These are phyloP conservation scores for Neopipo cinnamomea DNA, from an alignment of 2,113 vertebrate genomes.

Conservation along the genomic window DNA sequence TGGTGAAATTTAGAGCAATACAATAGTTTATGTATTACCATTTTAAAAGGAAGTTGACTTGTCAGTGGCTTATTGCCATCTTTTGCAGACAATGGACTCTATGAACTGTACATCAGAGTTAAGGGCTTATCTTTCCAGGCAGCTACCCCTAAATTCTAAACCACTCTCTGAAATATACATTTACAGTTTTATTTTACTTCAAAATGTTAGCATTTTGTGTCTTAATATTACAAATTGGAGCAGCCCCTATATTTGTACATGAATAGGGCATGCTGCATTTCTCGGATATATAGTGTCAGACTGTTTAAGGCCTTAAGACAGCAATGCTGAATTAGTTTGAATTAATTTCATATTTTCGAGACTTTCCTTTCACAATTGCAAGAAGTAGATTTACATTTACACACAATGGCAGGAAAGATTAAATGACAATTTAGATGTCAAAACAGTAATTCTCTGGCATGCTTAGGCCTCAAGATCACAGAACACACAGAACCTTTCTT, in stretches of 20 bases:
- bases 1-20: not conserved
- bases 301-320: not conserved
- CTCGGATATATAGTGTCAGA: not conserved
- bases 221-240: not conserved
- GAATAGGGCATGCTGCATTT: not conserved
- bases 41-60: not conserved
- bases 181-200: not conserved
- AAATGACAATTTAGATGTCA: slow-evolving; percentile 25
- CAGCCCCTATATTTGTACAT: not conserved
- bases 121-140: not conserved
- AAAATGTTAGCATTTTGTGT: not conserved
- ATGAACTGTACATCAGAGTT: not conserved
- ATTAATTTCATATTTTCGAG: not conserved
- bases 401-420: not conserved
- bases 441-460: not conserved
- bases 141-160: not conserved
- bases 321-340: not conserved
- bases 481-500: not conserved
- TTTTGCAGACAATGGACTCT: not conserved
- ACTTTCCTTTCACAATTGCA: not conserved
- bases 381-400: not conserved
- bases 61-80: not conserved
- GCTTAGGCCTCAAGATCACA: slow-evolving; percentile 1
- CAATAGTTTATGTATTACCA: not conserved
- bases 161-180: not conserved